phyloP scores from a whole-genome alignment of 2,888 invertebrate species.

The Chrysodeixis includens region DNA sequence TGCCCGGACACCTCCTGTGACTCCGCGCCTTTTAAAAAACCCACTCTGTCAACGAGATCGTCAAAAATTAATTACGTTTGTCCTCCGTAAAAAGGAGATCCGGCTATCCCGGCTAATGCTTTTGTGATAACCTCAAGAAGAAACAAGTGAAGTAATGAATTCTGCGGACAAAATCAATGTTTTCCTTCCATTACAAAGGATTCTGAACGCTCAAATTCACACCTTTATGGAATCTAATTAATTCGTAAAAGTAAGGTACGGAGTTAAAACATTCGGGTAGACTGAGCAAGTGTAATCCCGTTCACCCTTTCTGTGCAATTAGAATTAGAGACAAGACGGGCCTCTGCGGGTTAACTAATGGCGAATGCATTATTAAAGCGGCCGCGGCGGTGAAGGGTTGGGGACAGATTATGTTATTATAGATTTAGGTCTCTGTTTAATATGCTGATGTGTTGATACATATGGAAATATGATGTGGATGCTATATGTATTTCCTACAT shows the following conservation, averaged over 20 bases:
- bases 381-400: conserved; percentile 76
- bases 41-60: conserved; percentile 78
- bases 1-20: conserved; percentile 80
- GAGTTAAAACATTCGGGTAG: conserved; percentile 71
- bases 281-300: conserved; percentile 77
- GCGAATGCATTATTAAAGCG: conserved; percentile 87
- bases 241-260: conserved; percentile 65
- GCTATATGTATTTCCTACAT: conserved; percentile 6
- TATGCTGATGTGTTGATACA: conserved; percentile 64
- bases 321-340: conserved; percentile 82
- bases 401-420: conserved; percentile 85
- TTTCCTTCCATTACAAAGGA: conserved; percentile 68
- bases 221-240: conserved; percentile 59
- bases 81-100: conserved; percentile 70
- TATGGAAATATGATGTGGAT: conserved; percentile 21
- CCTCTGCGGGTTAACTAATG: conserved; percentile 88
- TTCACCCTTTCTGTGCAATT: conserved; percentile 82
- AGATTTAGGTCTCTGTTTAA: conserved; percentile 70
- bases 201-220: conserved; percentile 26
- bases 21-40: conserved; percentile 79
- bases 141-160: conserved; percentile 26
- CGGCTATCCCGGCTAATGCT: conserved; percentile 76
- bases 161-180: conserved; percentile 49
- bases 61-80: conserved; percentile 85
- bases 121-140: conserved; percentile 67